Evolutionary conservation across 92 coral and sea anemone genomes (phyloP), one percentile per base, ranked within the genome.

Genomic region (Micromussa lordhowensis): DNA sequence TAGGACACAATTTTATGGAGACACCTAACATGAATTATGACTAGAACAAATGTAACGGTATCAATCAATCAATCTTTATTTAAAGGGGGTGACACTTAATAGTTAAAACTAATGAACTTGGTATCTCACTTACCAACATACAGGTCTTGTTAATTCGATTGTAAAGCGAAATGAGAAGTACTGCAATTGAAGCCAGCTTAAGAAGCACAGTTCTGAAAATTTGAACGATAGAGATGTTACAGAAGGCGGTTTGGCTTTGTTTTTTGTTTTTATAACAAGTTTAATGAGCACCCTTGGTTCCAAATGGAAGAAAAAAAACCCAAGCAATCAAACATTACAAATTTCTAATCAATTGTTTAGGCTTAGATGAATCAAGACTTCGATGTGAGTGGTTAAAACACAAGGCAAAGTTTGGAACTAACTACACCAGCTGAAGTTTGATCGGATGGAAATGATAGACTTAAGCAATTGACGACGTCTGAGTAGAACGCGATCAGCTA

Each of bases 131-230:
- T 71, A 95, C 98, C 98, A 95, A 79, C 93, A 95, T 93, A 82
- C 98, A 95, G 17, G 91, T 73, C 77, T 79, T 85, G 30, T 87
- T 87, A 15, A 95, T 94, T 55, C 91, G 88, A 87, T 95, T 86
- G 80, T 91, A 95, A 15, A 95, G 75, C 54, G 98, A 94, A 28
- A 94, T 69, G 76, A 95, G 70, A 66, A 95, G 84, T 19, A 95
- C 98, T 6, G 93, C 96, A 19, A 95, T 93, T 8, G 98, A 95
- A 9, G 98, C 94, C 85, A 95, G 73, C 87, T 94, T 95, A 53
- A 95, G 89, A 10, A 94, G 84, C 51, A 95, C 95, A 8, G 98
- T 95, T 80, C 98, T 95, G 91, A 81, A 81, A 73, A 72, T 70
- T 24, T 63, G 13, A 24, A 9, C 10, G 26, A 8, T 0, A 9